Conservation (phyloP, 2,888 invertebrate genomes). For the Apodemia mormo region DNA sequence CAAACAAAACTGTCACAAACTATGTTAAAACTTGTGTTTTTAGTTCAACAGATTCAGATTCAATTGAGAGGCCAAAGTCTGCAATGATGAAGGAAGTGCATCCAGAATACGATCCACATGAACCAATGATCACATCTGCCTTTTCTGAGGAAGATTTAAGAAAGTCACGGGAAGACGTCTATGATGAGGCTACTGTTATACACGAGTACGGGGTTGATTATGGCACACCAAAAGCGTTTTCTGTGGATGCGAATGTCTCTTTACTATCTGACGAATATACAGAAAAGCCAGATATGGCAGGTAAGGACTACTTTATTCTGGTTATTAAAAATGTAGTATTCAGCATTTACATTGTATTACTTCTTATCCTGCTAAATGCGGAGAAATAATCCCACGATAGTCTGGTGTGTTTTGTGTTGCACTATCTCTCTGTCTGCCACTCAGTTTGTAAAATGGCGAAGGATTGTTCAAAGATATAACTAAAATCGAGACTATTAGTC, state of each 20-base stretch:
- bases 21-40: conserved; percentile 22
- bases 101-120: conserved; percentile 75
- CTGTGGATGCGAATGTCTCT: conserved; percentile 52
- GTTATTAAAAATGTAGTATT: no score
- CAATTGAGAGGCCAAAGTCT: conserved; percentile 72
- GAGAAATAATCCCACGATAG: no score
- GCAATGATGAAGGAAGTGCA: conserved; percentile 71
- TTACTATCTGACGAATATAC: conserved; percentile 49
- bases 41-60: conserved; percentile 74
- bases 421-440: no score
- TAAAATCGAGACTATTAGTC: no score
- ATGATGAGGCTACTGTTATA: conserved; percentile 63
- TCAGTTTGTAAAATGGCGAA: no score
- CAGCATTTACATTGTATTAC: no score
- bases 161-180: conserved; percentile 69
- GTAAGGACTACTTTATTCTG: no score
- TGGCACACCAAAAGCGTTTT: conserved; percentile 58
- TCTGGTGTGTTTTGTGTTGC: no score
- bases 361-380: no score
- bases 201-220: conserved; percentile 51
- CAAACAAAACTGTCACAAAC: no score
- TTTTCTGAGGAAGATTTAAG: conserved; percentile 73
- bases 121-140: conserved; percentile 77
- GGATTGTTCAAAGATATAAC: no score
- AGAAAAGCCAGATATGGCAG: conserved; percentile 47